phyloP scores from a whole-genome alignment of 2,113 vertebrate species.

The Albula goreensis region DNA sequence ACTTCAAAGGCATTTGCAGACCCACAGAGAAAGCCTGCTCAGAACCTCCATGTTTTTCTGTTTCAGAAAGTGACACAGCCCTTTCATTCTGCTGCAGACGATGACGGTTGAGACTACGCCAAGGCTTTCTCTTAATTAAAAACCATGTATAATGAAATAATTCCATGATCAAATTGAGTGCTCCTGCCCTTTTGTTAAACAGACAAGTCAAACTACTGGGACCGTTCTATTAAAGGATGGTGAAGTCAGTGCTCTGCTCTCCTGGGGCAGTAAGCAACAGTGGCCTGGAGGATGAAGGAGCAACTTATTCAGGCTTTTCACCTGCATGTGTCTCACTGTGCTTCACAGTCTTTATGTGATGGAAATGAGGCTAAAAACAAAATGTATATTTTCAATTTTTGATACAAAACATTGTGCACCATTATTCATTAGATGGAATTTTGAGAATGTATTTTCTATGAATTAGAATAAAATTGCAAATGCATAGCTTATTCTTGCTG shows the following conservation, averaged over 20 bases:
- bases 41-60: neutral
- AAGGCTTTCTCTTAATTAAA: slow-evolving; percentile 12
- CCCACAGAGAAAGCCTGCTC: neutral
- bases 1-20: slow-evolving; percentile 15
- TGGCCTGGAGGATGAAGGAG: neutral
- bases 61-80: neutral
- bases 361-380: no score
- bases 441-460: no score
- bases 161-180: slow-evolving; percentile 4
- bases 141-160: slow-evolving; percentile 19
- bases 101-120: neutral
- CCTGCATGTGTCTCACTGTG: neutral
- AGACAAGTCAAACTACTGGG: neutral
- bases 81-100: neutral
- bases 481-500: no score
- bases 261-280: neutral
- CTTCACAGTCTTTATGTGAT: neutral
- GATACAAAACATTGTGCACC: neutral
- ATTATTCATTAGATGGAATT: no score
- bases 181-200: neutral
- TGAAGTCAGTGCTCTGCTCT: neutral
- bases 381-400: neutral
- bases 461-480: no score
- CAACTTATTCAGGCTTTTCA: neutral
- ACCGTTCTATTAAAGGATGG: neutral